A percentile compares a stretch with the other conserved stretches of the same genome.
Conservation (phyloP, 1,140 invertebrate genomes). For the Uloborus diversus region DNA sequence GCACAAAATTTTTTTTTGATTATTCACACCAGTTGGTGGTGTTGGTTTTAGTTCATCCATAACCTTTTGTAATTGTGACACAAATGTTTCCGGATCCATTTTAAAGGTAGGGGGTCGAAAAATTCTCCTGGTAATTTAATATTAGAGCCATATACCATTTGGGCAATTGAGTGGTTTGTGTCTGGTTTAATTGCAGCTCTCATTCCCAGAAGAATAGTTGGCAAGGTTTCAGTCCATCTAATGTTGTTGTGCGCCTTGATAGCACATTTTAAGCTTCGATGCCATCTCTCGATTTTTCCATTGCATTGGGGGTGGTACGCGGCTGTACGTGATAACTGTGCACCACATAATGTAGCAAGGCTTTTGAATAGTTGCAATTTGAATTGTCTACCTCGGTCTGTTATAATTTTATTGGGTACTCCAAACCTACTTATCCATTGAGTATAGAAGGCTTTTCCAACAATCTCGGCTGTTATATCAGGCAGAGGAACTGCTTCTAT, state of each 20-base stretch:
- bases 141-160: too few species aligned
- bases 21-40: background rate
- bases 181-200: background rate
- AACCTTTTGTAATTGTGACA: background rate
- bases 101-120: background rate
- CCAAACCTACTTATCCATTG: constrained; percentile 63
- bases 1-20: background rate
- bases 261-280: constrained; percentile 55
- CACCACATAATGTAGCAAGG: background rate
- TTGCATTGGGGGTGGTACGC: constrained; percentile 60
- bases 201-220: background rate
- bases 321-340: too few species aligned
- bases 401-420: constrained; percentile 59
- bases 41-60: background rate
- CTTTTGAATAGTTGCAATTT: constrained; percentile 54
- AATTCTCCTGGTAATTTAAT: background rate
- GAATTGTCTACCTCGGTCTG: constrained; percentile 66
- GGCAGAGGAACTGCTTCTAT: constrained; percentile 52
- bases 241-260: constrained; percentile 33
- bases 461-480: constrained; percentile 61
- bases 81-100: background rate
- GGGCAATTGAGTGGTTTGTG: too few species aligned
- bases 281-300: constrained; percentile 59
- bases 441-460: constrained; percentile 59
- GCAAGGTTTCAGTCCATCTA: background rate